phyloP scores from a whole-genome alignment of 2,113 vertebrate species.

The Polypterus senegalus region DNA sequence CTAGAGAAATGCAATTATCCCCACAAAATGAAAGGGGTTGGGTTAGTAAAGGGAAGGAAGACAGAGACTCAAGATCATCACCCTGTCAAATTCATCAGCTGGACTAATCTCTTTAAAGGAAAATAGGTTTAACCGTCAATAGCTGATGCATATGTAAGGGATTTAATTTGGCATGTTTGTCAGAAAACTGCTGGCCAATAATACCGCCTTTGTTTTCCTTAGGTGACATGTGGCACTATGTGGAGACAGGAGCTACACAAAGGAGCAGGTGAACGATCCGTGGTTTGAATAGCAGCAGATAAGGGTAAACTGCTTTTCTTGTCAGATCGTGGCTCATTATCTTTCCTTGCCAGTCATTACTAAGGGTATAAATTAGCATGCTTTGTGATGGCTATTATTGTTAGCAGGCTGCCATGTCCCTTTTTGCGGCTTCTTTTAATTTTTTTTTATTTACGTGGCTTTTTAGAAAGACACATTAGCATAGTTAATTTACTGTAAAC shows the following conservation, averaged over 20 bases:
- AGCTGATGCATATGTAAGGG: constrained; percentile 30
- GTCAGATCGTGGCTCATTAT: constrained; percentile 68
- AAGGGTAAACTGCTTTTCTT: constrained; percentile 60
- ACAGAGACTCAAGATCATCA: constrained; percentile 23
- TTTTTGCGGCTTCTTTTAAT: background rate
- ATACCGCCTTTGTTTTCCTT: constrained; percentile 63
- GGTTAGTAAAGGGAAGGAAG: constrained; percentile 12
- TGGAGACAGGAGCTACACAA: constrained; percentile 58
- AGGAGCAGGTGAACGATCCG: constrained; percentile 70
- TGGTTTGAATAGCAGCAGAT: constrained; percentile 56
- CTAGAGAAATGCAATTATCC: constrained; percentile 17
- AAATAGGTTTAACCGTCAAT: constrained; percentile 26
- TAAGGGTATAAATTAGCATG: constrained; percentile 49
- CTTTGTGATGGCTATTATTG: constrained; percentile 19
- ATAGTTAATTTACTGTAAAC: too few species aligned
- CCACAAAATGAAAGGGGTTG: constrained; percentile 14
- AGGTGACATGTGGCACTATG: constrained; percentile 48
- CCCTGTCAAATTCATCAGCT: constrained; percentile 24
- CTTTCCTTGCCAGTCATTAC: constrained; percentile 66
- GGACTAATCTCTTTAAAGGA: constrained; percentile 28
- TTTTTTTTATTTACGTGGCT: constrained; percentile 5
- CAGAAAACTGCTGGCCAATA: constrained; percentile 44
- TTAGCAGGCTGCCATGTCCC: constrained; percentile 4
- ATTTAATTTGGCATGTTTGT: constrained; percentile 28
- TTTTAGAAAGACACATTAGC: background rate